Base-by-base conservation (phyloP, 1,140 invertebrate genomes). In the Phymastichus coffea region DNA sequence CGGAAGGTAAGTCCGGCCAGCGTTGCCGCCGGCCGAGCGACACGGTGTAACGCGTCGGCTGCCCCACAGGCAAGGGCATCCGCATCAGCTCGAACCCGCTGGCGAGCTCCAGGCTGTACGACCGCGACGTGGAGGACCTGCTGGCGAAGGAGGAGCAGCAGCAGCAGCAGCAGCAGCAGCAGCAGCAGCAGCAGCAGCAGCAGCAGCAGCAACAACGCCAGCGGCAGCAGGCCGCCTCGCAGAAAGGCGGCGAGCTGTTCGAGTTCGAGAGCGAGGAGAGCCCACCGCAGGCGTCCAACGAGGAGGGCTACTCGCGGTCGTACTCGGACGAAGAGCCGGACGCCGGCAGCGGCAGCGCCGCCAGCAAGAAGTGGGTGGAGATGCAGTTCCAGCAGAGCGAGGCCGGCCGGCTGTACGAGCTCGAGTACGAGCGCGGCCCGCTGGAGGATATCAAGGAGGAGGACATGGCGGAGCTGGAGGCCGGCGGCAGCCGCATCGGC, bases 361-460 rank as follows among this genome's bases (percentile, higher is more conserved):
- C 87, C 6, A 87, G 89, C 49, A 92, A 91, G 70, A 89, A 90
- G 56, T 94, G 92, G 92, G 87, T 93, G 44, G 91, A 93, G 76
- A 91, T 92, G 86, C 91, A 94, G 64, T 90, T 93, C 64, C 84
- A 86, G 63, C 84, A 86, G 63, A 85, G 84, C 6, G 85, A 88
- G 48, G 72, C 82, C 49, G 6, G 28, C n/a, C 83, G 87, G 53
- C 85, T 85, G 17, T 89, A 91, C 62, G 88, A 91, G 66, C 80
- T 86, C 63, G 85, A 86, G 37, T 86, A 84, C 61, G 85, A 86
- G 54, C 81, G 89, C 54, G 88, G 88, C 15, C 89, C 90, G n/a
- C 74, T 94, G 22, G 92, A 94, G 79, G 92, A 94, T 69, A 94
- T 95, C 44, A 93, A 94, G 78, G 93, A 94, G 78, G 91, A 93